Evolutionary conservation across 2,888 invertebrate species (phyloP), one percentile per base, ranked within the genome.

Genomic region (Seira sanloemensis): DNA sequence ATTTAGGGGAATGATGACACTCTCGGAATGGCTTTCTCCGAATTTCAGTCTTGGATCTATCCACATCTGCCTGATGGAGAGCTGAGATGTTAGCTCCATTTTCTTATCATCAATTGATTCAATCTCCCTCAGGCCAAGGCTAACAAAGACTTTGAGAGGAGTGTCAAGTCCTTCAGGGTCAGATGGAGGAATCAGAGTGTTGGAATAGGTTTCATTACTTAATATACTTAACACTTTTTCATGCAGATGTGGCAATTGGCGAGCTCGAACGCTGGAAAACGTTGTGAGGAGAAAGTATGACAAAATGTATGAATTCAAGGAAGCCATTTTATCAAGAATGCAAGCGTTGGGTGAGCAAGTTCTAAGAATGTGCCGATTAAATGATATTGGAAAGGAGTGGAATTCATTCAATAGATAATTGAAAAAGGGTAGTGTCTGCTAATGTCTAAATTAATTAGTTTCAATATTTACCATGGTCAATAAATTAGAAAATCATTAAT

Each of bases 11-110:
- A 54, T 21, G 23, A 86, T 77, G 26, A 23, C 79, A 0, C 68
- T 5, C 9, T n/a, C 58, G 18, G 21, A 2, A 2, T 37, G 23
- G 50, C 26, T 16, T 21, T 18, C 23, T 24, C 62, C 16, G 62
- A 4, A 74, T n/a, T 74, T 2, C 0, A 86, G 71, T 1, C 86
- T 69, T 1, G 24, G 24, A 21, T 86, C 86, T 0, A 12, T 21
- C 86, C 86, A 86, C n/a, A 23, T 69, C 58, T 80, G 80, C 1
- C 84, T 73, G 1, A 86, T 18, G 0, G 80, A 66, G 1, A 86
- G 50, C 66, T 86, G 86, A 1, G 37, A 18, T 12, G 71, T 84
- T 5, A 81, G 12, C 24, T 86, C 84, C 86, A 86, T 86, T n/a
- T 58, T 77, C 16, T 24, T 27, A n/a, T 86, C 86, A 54, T 86